Conservation (phyloP, 2,113 vertebrate species). For the Myodes glareolus region DNA sequence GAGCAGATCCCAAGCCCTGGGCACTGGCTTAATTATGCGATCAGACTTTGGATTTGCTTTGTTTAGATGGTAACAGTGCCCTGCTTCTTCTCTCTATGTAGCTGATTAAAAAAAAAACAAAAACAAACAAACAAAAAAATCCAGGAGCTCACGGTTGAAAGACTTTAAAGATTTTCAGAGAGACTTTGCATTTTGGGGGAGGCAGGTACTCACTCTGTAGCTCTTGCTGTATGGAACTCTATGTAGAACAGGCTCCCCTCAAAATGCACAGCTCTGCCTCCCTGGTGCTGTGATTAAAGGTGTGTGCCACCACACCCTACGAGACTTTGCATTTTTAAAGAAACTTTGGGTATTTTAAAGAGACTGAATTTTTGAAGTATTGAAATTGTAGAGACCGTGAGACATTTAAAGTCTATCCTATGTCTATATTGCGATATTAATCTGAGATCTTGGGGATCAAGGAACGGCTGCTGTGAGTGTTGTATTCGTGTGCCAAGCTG, state of each 20-base stretch:
- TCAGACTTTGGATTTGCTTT: not conserved
- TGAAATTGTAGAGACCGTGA: not conserved
- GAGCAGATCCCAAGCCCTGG: not conserved
- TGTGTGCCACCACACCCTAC: not conserved
- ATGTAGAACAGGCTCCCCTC: not conserved
- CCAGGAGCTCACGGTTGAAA: not conserved
- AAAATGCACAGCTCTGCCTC: not conserved
- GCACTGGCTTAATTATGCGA: too few species aligned
- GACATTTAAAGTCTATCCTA: not conserved
- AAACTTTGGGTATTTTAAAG: not conserved
- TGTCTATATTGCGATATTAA: not conserved
- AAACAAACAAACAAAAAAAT: too few species aligned
- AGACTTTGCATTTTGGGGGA: not conserved
- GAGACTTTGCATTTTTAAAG: not conserved
- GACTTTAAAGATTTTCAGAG: not conserved
- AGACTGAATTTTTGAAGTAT: not conserved
- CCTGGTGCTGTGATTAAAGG: not conserved
- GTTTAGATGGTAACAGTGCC: not conserved
- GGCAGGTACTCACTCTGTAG: not conserved
- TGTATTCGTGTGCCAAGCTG: not conserved
- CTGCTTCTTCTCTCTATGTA: not conserved
- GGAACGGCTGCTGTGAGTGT: not conserved
- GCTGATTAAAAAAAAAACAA: too few species aligned
- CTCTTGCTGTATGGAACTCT: not conserved
- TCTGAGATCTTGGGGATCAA: not conserved